These are phyloP conservation scores for Pluvialis apricaria DNA, from an alignment of 2,113 vertebrate genomes.

Conservation along the genomic window DNA sequence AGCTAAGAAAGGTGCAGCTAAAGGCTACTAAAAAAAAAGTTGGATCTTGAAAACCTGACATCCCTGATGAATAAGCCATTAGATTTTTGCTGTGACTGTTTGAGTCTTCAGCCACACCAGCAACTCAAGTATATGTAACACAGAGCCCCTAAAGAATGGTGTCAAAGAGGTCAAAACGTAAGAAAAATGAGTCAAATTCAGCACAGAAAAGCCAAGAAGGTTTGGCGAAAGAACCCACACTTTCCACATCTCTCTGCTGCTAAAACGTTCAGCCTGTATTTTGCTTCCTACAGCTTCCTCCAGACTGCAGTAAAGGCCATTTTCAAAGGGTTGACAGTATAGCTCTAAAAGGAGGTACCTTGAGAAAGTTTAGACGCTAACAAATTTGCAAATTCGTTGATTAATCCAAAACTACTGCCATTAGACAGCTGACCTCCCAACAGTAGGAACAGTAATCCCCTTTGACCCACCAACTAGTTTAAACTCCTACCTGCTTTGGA, in stretches of 20 bases:
- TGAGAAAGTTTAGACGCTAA: neutral
- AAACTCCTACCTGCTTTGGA: neutral
- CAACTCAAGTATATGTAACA: neutral
- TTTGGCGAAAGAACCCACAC: neutral
- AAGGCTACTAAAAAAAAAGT: neutral
- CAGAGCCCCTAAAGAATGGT: neutral
- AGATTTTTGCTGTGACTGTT: neutral
- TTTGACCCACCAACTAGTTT: neutral
- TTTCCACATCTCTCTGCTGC: neutral
- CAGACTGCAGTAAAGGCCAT: neutral
- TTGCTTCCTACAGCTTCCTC: neutral
- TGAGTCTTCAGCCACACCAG: neutral
- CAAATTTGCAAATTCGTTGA: neutral
- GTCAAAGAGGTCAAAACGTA: conserved; percentile 32
- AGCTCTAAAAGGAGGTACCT: neutral
- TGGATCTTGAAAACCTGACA: neutral
- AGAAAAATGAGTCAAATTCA: conserved; percentile 30
- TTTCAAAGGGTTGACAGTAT: neutral
- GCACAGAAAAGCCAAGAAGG: conserved; percentile 6
- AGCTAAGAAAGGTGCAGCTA: neutral
- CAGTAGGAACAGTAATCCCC: neutral
- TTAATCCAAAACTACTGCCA: neutral
- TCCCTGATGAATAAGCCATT: conserved; percentile 16
- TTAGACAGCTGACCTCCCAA: neutral
- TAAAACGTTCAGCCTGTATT: neutral